Evolutionary conservation across 35 echinoderm and acorn worm species (phyloP).

Genomic region (Diadema setosum): DNA sequence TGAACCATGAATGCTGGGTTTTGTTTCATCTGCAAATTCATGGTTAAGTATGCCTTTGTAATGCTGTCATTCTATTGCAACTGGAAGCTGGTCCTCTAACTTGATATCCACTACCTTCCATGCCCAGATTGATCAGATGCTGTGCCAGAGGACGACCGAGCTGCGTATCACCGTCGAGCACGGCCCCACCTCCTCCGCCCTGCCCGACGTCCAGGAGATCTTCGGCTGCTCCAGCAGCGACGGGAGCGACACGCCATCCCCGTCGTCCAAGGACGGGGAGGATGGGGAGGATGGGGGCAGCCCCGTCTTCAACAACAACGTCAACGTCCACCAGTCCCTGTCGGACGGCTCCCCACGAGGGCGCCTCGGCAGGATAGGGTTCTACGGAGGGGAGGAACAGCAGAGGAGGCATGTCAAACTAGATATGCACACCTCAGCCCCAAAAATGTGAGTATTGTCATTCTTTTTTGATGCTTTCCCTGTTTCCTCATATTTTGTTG

Average conservation of each 20-base stretch:
- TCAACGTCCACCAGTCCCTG: neutral
- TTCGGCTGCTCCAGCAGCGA: conserved; percentile 10
- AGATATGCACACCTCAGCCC: neutral
- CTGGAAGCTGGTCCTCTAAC: too few species aligned
- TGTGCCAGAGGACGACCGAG: conserved; percentile 56
- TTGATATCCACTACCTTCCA: too few species aligned
- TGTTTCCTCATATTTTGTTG: too few species aligned
- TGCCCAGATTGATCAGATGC: conserved; percentile 61
- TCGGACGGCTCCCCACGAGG: neutral
- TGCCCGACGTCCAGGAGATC: neutral
- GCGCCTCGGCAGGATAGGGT: neutral
- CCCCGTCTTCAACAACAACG: neutral
- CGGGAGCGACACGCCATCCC: neutral
- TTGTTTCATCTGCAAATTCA: too few species aligned
- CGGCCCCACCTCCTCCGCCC: conserved; percentile 27
- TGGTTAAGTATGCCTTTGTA: too few species aligned
- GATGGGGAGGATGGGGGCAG: neutral
- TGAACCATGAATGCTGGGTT: too few species aligned
- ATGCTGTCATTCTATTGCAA: too few species aligned
- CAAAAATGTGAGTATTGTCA: neutral
- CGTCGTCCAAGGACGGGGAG: neutral
- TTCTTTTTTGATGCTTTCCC: too few species aligned
- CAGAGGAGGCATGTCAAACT: neutral
- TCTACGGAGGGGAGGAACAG: neutral
- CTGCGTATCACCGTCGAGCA: conserved; percentile 81